A percentile compares a stretch with the other conserved stretches of the same genome.
These are phyloP conservation scores for Apostichopus japonicus DNA, from an alignment of 35 echinoderm and acorn worm genomes.

Conservation along the genomic window DNA sequence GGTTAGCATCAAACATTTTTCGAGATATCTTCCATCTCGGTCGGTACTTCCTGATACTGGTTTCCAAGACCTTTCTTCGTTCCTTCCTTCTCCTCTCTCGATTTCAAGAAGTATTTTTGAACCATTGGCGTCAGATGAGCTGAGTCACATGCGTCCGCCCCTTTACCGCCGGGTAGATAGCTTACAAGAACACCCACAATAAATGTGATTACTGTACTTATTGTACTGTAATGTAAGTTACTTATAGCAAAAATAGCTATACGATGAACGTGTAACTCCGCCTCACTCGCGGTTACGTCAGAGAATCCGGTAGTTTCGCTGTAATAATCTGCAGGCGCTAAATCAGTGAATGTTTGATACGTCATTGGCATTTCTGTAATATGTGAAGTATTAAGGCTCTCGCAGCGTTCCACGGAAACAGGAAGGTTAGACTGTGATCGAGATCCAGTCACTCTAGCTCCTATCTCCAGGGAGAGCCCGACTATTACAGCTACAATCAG, in stretches of 20 bases:
- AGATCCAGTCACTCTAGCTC: conserved; percentile 21
- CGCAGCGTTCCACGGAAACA: conserved; percentile 18
- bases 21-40: not conserved
- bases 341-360: not conserved
- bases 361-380: not conserved
- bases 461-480: conserved; percentile 19
- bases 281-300: not conserved
- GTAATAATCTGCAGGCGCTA: not conserved
- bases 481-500: conserved; percentile 8
- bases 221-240: conserved; percentile 42
- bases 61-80: not conserved
- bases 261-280: not conserved
- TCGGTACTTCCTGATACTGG: not conserved
- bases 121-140: conserved; percentile 6
- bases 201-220: conserved; percentile 22
- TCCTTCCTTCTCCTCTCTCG: not conserved
- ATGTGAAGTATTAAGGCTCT: not conserved
- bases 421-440: conserved; percentile 14
- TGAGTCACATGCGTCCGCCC: not conserved
- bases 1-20: not conserved
- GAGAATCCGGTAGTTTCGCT: not conserved
- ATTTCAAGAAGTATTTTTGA: conserved; percentile 45
- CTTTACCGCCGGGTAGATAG: conserved; percentile 20
- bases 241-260: conserved; percentile 35
- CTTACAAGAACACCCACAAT: conserved; percentile 24